Base-by-base conservation (phyloP, 2,797 vertebrate species). In the Todus mexicanus region DNA sequence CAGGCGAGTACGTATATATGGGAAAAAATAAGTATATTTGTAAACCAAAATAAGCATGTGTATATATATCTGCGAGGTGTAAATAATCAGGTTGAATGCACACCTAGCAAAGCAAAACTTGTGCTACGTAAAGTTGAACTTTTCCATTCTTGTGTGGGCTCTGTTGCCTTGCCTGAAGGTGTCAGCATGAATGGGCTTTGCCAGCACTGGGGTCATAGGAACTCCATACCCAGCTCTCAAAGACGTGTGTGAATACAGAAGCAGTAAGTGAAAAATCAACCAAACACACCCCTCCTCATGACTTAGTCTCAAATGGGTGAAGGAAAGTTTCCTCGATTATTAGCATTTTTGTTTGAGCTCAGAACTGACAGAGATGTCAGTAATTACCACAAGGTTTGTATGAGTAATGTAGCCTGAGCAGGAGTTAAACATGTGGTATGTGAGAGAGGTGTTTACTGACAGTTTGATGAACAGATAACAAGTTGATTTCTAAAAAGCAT, bases 391-490 rank as follows among this genome's bases (percentile, higher is more conserved):
- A 68, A 53, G 68, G 51, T 37, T 37, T 47, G 42, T 63, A 29
- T 70, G 70, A 83, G 59, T 78, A 69, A 68, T 26, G 16, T 40
- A 83, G 89, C 87, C 45, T 77, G 65, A 92, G 84, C 51, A 83
- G 50, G 82, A 95, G 94, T 89, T 80, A 87, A 95, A 90, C 31
- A 20, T 23, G 64, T 89, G 87, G 38, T 45, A 35, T 85, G 31
- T 63, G 81, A 85, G 48, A 56, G 38, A 56, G 64, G 45, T 80
- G 81, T 95, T 93, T 95, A 65, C 89, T 85, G 89, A 87, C 84
- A 73, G 57, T 56, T 78, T 95, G 87, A 91, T 89, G 93, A 96
- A 37, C 45, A 80, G 90, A 69, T 87, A 87, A 91, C 48, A 90
- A 79, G 65, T 92, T 89, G 81, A 89, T 94, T 93, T 94, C 75